These are phyloP conservation scores for Mesocricetus auratus DNA, from an alignment of 2,113 vertebrate species.

Conservation along the genomic window DNA sequence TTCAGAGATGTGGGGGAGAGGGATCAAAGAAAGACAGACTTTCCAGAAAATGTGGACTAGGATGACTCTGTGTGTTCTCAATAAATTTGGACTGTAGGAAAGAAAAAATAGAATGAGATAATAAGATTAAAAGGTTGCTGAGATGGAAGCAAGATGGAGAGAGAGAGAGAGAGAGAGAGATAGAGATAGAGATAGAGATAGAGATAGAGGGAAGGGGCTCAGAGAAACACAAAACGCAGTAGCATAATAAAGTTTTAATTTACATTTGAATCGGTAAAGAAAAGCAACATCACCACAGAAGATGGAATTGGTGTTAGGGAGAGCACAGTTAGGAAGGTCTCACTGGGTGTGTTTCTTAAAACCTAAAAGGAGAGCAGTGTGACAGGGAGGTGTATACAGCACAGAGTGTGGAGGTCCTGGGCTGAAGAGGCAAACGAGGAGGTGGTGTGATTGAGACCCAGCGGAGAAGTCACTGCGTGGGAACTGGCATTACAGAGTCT, in stretches of 20 bases:
- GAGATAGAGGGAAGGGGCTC: slow-evolving; percentile 16
- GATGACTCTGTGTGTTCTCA: slow-evolving; percentile 7
- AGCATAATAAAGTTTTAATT: slow-evolving; percentile 8
- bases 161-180: not conserved
- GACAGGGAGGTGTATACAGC: not conserved
- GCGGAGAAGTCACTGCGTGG: not conserved
- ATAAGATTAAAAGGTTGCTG: slow-evolving; percentile 28
- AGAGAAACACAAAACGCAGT: slow-evolving; percentile 19
- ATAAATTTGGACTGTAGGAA: slow-evolving; percentile 1
- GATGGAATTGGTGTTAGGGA: slow-evolving; percentile 1
- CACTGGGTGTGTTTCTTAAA: not conserved
- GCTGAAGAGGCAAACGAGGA: not conserved
- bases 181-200: slow-evolving; percentile 42
- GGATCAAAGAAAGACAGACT: not conserved
- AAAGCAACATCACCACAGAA: not conserved
- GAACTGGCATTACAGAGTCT: not conserved
- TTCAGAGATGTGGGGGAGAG: not conserved
- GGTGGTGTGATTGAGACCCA: not conserved
- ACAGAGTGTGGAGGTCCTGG: not conserved
- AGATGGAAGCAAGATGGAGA: slow-evolving; percentile 3
- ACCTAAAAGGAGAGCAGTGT: not conserved
- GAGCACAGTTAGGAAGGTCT: not conserved
- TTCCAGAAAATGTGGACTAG: slow-evolving; percentile 32
- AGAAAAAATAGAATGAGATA: not conserved
- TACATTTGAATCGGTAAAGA: slow-evolving; percentile 17